Conservation (phyloP, 1,140 invertebrate species). For the Drosophila teissieri region DNA sequence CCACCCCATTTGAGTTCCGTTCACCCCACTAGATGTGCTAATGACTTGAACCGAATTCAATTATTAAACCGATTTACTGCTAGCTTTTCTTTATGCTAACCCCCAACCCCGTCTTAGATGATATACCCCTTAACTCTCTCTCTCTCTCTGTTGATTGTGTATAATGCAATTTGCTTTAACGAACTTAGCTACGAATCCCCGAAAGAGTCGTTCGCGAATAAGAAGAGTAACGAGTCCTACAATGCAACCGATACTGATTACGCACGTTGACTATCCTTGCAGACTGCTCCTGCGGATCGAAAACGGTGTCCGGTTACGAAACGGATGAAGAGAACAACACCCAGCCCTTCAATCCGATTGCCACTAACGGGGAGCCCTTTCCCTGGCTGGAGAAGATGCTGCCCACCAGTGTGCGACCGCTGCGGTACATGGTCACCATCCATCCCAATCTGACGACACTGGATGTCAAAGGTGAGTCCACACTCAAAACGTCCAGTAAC, state of each 20-base stretch:
- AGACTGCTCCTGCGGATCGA: conserved; percentile 90
- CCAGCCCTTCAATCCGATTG: conserved; percentile 87
- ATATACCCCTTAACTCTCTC: conserved; percentile 17
- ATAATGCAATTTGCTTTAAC: conserved; percentile 72
- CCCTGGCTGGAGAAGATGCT: conserved; percentile 95
- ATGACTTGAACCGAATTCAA: conserved; percentile 48
- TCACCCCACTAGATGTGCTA: conserved; percentile 48
- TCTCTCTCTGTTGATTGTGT: conserved; percentile 64
- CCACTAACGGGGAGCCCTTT: conserved; percentile 92
- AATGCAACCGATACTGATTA: conserved; percentile 23
- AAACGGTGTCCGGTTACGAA: conserved; percentile 88
- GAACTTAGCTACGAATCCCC: conserved; percentile 65
- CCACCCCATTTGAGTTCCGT: conserved; percentile 16
- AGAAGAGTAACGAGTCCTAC: conserved; percentile 17
- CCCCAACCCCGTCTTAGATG: conserved; percentile 29
- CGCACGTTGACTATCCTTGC: conserved; percentile 58
- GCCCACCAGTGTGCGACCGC: conserved; percentile 91
- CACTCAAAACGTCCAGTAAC: neutral
- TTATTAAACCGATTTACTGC: conserved; percentile 45
- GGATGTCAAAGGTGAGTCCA: conserved; percentile 90
- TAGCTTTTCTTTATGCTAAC: conserved; percentile 47
- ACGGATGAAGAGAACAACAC: conserved; percentile 87
- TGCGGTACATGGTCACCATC: conserved; percentile 94
- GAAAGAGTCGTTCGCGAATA: conserved; percentile 28
- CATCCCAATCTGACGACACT: conserved; percentile 97